These are phyloP conservation scores for Portunus trituberculatus DNA, from an alignment of 1,140 invertebrate genomes.

Conservation along the genomic window DNA sequence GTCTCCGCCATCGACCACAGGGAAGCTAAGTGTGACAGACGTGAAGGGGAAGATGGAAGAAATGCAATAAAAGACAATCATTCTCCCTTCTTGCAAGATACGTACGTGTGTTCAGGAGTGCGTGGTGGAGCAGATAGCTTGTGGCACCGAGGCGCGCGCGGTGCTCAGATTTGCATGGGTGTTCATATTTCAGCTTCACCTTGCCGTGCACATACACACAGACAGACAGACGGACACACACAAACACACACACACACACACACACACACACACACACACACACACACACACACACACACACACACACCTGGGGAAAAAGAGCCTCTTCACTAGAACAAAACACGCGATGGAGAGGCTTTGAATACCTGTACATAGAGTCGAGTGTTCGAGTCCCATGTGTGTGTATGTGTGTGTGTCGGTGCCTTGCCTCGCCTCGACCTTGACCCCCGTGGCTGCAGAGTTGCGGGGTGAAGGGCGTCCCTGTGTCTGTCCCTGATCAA, in stretches of 20 bases:
- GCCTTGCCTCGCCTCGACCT: no score
- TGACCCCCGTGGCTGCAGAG: no score
- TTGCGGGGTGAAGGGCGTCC: no score
- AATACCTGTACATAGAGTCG: neutral
- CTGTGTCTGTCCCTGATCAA: no score
- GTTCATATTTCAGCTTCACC: constrained; percentile 3
- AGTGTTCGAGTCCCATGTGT: neutral
- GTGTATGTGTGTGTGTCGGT: neutral
- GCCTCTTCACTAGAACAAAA: neutral
- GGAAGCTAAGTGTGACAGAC: neutral
- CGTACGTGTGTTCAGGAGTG: neutral
- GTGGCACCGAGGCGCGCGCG: neutral
- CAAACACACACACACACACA: constrained; percentile 56
- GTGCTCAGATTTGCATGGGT: neutral
- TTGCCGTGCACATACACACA: constrained; percentile 57
- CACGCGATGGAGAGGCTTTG: neutral
- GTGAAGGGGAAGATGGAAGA: neutral
- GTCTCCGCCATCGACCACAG: neutral
- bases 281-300: constrained; percentile 47
- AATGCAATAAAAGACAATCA: neutral
- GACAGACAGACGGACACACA: constrained; percentile 46
- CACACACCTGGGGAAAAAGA: neutral
- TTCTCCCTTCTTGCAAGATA: neutral
- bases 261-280: constrained; percentile 29
- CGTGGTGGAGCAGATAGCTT: neutral